A percentile compares a stretch with the other conserved stretches of the same genome.
These are phyloP conservation scores for Neoitamus cyanurus DNA, from an alignment of 2,888 invertebrate genomes.

Conservation along the genomic window DNA sequence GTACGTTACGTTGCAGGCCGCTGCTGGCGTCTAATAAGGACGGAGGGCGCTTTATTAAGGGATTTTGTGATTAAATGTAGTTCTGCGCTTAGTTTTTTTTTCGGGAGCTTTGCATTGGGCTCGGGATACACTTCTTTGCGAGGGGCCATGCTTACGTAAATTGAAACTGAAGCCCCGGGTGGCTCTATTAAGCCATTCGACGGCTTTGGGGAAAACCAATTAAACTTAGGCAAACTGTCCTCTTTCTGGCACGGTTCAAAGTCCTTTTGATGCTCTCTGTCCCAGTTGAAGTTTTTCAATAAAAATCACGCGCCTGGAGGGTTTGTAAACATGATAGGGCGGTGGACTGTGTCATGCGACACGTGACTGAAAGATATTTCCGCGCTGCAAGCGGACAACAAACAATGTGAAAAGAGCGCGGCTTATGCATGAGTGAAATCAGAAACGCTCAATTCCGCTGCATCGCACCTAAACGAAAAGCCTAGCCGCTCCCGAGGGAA, in stretches of 20 bases:
- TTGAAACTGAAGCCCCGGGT: slow-evolving; percentile 1
- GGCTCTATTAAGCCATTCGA: slow-evolving; percentile 1
- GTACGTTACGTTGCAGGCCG: not conserved
- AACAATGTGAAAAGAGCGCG: not conserved
- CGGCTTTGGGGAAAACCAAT: not conserved
- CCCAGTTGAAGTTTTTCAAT: not conserved
- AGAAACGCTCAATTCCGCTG: not conserved
- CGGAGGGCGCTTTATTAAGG: not conserved
- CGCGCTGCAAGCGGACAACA: not conserved
- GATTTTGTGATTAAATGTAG: not conserved
- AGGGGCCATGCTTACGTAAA: not conserved
- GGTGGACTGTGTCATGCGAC: not conserved
- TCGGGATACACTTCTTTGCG: not conserved
- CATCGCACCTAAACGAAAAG: not conserved
- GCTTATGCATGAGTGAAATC: not conserved
- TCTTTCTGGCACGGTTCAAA: not conserved
- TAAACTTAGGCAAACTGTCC: slow-evolving; percentile 5
- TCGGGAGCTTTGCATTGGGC: not conserved
- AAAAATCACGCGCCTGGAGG: not conserved
- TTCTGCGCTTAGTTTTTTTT: not conserved
- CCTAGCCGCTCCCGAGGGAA: not conserved
- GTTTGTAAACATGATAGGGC: not conserved
- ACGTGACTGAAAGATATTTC: not conserved
- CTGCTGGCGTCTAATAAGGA: not conserved
- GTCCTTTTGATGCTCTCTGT: not conserved